Evolutionary conservation across 2,113 vertebrate species (phyloP).

Genomic region (Leptosomus discolor): DNA sequence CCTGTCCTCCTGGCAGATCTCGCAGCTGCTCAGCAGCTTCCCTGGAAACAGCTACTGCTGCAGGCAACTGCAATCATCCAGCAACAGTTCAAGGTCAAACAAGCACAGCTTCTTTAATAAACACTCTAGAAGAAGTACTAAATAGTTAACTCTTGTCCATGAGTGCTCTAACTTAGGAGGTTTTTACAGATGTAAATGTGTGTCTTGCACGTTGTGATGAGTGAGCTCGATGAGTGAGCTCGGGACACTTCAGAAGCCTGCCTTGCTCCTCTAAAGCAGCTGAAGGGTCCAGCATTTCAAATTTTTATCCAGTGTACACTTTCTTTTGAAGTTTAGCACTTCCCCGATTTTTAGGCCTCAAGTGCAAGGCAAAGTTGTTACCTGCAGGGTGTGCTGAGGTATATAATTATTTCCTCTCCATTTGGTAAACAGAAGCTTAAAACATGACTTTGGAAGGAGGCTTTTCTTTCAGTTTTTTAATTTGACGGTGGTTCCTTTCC

Average conservation of each 20-base stretch:
- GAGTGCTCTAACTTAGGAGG: not conserved
- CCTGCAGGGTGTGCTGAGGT: not conserved
- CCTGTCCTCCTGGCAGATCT: slow-evolving; percentile 9
- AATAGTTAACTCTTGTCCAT: not conserved
- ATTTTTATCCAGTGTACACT: fast-evolving
- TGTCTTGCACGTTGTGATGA: not conserved
- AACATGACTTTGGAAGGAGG: not conserved
- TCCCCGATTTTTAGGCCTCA: not conserved
- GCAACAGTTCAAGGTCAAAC: slow-evolving; percentile 43
- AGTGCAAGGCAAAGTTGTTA: not conserved
- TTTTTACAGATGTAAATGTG: not conserved
- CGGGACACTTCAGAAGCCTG: not conserved
- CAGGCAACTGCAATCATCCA: not conserved
- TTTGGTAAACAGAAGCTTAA: not conserved
- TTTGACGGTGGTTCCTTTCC: not conserved
- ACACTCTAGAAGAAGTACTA: not conserved
- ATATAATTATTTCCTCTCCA: not conserved
- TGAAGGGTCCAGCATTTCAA: not conserved
- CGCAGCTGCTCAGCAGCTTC: not conserved
- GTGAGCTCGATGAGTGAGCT: not conserved
- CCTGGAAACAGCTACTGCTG: not conserved
- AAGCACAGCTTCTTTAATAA: not conserved
- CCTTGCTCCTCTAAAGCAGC: not conserved
- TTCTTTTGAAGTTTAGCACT: not conserved
- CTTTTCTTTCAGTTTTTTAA: not conserved